These are phyloP conservation scores for Rattus norvegicus DNA, from an alignment of 2,113 vertebrate genomes.

Conservation along the genomic window DNA sequence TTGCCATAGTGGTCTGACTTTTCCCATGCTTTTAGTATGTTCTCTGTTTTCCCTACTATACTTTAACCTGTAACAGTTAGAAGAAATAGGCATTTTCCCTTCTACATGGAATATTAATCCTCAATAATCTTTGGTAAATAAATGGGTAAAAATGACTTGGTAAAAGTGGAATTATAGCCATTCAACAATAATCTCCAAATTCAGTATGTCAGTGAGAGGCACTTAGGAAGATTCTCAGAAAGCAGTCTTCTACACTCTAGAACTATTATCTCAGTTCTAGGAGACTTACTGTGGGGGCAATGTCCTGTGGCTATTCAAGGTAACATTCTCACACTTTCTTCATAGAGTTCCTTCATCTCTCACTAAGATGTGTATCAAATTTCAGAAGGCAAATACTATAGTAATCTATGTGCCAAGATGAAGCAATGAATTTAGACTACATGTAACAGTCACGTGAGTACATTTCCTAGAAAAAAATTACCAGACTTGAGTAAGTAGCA, in stretches of 20 bases:
- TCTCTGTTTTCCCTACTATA: background rate
- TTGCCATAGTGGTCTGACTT: background rate
- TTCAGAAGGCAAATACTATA: background rate
- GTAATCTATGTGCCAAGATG: background rate
- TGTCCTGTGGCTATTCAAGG: background rate
- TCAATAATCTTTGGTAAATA: background rate
- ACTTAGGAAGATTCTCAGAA: background rate
- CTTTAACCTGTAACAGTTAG: background rate
- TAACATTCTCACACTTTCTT: background rate
- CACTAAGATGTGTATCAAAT: background rate
- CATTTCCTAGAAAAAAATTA: background rate
- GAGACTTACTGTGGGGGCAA: background rate
- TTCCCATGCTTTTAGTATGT: background rate
- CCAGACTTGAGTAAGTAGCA: background rate
- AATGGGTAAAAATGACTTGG: background rate
- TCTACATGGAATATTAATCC: background rate
- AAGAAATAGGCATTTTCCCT: background rate
- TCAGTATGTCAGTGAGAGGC: background rate
- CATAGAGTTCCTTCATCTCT: background rate
- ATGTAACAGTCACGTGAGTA: background rate
- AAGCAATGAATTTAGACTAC: slow-evolving; percentile 12
- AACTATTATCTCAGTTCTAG: background rate
- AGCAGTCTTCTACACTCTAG: background rate
- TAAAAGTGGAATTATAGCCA: background rate
- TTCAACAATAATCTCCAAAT: background rate